A percentile compares a stretch with the other conserved stretches of the same genome.
Conservation (phyloP, 1,140 invertebrate species). For the Pygmarrhopalites habei region DNA sequence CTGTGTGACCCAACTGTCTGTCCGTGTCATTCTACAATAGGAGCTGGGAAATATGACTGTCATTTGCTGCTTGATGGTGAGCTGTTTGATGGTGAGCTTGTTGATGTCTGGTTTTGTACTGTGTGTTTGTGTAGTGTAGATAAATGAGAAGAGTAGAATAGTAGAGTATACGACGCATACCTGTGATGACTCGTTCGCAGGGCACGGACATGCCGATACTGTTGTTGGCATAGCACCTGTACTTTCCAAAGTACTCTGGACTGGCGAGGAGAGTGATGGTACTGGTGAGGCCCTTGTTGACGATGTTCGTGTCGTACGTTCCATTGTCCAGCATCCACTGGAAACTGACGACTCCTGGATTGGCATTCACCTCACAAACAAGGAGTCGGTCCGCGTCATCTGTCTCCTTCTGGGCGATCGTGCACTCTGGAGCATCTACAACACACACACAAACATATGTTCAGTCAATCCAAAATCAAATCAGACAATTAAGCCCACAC, state of each 20-base stretch:
- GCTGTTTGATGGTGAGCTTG: too few species aligned
- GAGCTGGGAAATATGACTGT: too few species aligned
- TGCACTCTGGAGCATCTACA: constrained; percentile 75
- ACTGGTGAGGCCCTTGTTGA: constrained; percentile 53
- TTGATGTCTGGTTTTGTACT: too few species aligned
- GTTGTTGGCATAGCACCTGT: constrained; percentile 77
- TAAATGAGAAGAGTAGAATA: too few species aligned
- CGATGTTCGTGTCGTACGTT: constrained; percentile 55
- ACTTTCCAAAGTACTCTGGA: constrained; percentile 64
- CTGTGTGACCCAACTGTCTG: too few species aligned
- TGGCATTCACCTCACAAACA: constrained; percentile 69
- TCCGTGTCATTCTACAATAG: too few species aligned
- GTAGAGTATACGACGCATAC: constrained; percentile 46
- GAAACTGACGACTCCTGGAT: constrained; percentile 73
- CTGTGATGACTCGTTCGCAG: constrained; percentile 70
- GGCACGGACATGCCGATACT: constrained; percentile 63
- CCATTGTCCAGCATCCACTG: constrained; percentile 77
- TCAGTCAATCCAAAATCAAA: too few species aligned
- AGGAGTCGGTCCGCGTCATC: constrained; percentile 67
- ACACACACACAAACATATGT: too few species aligned
- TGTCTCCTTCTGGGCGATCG: constrained; percentile 61
- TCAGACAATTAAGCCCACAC: too few species aligned
- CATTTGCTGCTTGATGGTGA: too few species aligned
- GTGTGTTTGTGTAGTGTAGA: too few species aligned
- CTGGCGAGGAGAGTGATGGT: constrained; percentile 57